A percentile compares a stretch with the other conserved stretches of the same genome.
These are phyloP conservation scores for Epicampocera succincta DNA, from an alignment of 2,888 invertebrate species.

Conservation along the genomic window DNA sequence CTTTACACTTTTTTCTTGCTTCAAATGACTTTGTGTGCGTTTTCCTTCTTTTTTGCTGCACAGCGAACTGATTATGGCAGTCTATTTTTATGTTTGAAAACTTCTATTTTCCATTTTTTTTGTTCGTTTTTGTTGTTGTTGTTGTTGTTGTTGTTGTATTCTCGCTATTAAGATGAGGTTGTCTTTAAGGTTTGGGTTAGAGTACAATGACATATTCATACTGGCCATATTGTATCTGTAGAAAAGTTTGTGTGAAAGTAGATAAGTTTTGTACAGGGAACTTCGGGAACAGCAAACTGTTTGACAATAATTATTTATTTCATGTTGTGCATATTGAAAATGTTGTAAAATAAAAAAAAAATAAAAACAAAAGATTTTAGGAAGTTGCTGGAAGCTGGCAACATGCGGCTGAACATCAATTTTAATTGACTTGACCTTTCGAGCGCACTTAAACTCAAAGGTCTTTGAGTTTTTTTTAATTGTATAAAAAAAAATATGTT, in stretches of 20 bases:
- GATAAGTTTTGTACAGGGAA: neutral
- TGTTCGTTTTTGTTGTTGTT: constrained; percentile 4
- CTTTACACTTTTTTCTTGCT: constrained; percentile 42
- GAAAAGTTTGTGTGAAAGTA: constrained; percentile 25
- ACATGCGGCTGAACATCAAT: neutral
- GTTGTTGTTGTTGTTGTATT: too few relatives aligned
- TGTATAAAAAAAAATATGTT: too few relatives aligned
- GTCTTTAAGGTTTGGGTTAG: constrained; percentile 68
- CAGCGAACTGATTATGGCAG: constrained; percentile 37
- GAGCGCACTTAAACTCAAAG: neutral
- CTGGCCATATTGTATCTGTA: constrained; percentile 40
- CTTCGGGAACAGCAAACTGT: neutral
- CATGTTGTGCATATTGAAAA: neutral
- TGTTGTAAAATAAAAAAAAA: neutral
- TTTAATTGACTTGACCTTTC: neutral
- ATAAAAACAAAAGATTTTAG: too few relatives aligned
- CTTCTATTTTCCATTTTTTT: constrained; percentile 31
- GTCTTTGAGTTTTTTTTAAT: too few relatives aligned
- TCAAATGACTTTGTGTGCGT: constrained; percentile 1
- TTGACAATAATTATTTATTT: neutral
- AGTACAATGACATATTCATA: constrained; percentile 71
- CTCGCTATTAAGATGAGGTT: constrained; percentile 34
- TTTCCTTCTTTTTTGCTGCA: constrained; percentile 14
- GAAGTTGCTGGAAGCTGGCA: neutral
- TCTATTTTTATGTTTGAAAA: constrained; percentile 58